Conservation (phyloP, 2,113 vertebrate species). For the Rhinolophus sinicus region DNA sequence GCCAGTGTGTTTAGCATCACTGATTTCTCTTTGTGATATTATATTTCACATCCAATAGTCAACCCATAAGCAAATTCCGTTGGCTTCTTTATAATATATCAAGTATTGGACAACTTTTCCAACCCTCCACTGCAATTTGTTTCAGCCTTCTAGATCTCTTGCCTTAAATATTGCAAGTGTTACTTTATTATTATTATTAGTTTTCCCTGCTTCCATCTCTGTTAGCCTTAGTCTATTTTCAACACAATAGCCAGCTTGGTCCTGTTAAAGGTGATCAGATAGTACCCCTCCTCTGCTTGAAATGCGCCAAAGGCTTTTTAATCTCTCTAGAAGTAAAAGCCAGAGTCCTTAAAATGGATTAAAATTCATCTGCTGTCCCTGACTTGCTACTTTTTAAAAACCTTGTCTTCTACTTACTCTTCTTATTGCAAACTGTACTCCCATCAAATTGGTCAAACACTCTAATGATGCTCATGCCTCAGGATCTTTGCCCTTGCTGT, state of each 20-base stretch:
- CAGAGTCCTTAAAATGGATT: too few relatives aligned
- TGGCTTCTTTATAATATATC: neutral
- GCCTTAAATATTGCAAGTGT: neutral
- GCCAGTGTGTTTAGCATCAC: neutral
- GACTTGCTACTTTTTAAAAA: too few relatives aligned
- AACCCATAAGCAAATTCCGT: neutral
- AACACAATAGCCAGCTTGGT: neutral
- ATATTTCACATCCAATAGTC: neutral
- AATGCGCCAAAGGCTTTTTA: too few relatives aligned
- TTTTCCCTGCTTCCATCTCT: too few relatives aligned
- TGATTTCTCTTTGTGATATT: neutral
- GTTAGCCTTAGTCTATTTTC: neutral
- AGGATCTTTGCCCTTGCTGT: neutral
- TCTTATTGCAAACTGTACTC: neutral
- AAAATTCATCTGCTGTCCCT: too few relatives aligned
- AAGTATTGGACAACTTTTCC: neutral
- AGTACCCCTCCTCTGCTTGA: too few relatives aligned
- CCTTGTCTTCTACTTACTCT: neutral
- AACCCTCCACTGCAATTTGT: neutral
- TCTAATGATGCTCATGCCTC: neutral
- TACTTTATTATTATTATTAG: neutral
- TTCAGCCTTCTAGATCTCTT: neutral
- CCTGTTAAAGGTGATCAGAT: too few relatives aligned
- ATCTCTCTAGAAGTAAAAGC: too few relatives aligned
- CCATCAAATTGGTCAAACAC: neutral